Base-by-base conservation (phyloP, 2,888 invertebrate genomes). In the Nebria salina region DNA sequence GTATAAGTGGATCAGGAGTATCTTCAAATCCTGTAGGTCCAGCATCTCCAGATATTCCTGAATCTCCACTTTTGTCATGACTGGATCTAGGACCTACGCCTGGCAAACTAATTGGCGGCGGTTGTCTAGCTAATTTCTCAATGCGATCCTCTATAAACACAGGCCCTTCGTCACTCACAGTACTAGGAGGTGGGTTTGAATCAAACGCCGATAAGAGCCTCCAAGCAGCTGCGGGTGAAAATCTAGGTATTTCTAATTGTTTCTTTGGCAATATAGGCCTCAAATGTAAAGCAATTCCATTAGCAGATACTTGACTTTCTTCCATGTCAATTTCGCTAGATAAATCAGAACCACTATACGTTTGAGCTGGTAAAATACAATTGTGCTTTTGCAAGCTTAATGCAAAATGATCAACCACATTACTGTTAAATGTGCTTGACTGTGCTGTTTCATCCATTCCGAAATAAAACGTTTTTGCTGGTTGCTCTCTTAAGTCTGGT, bases 221-320 rank as follows among this genome's bases (percentile, higher is more conserved):
- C 96, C 96, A 96, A 0, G 96, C 96, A 0, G 95, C 93, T 0
- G 94, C 93, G 0, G 96, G 96, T 1, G 95, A 96, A 89, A 96
- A 96, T 81, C 95, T 89, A 0, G 96, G 95, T 76, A 95, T 93
- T 83, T 94, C 93, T 42, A 94, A 90, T 85, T 94, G 94, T 83
- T 95, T 94, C 86, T 95, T 94, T 0, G 96, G 96, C 83, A 96
- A 86, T 0, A 94, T 95, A 0, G 96, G 96, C 0, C 95, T 91
- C 81, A 96, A 89, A 82, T 94, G 92, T 77, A 96, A 88, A 34
- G 94, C 93, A 78, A 96, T 94, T 75, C 94, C 94, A 75, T 92
- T 90, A 65, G 83, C 87, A 70, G 90, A 90, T 6, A 89, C 87
- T 77, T 87, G 85, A 78, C 86, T 85, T 77, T 87, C 87, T 75